Percentiles rank a stretch among this genome's conserved stretches.
These are phyloP conservation scores for Phyllotreta cruciferae DNA, from an alignment of 2,888 invertebrate genomes.

Conservation along the genomic window DNA sequence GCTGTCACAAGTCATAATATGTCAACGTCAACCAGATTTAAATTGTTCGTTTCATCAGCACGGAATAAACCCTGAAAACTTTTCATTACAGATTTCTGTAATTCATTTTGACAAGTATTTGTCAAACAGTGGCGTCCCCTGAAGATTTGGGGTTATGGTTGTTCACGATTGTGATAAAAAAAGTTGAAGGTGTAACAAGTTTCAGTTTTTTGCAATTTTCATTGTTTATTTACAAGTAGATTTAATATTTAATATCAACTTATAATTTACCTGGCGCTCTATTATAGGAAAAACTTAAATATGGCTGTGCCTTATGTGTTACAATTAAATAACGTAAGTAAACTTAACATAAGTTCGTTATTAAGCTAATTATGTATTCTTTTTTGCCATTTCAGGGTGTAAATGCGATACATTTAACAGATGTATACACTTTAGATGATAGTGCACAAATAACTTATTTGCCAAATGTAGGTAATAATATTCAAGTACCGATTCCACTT, in stretches of 20 bases:
- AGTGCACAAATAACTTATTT: conserved; percentile 22
- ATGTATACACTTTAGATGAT: conserved; percentile 8
- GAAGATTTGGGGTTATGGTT: no score
- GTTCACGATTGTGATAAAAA: no score
- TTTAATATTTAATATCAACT: background rate
- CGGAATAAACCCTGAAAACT: no score
- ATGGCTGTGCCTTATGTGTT: conserved; percentile 36
- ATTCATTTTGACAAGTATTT: no score
- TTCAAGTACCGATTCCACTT: conserved; percentile 17
- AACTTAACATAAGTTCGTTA: background rate
- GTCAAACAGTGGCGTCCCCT: no score
- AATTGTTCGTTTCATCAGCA: background rate
- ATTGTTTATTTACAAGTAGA: background rate
- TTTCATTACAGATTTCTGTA: no score
- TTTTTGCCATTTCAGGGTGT: conserved; percentile 30
- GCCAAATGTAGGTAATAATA: conserved; percentile 13
- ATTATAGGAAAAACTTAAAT: conserved; percentile 8
- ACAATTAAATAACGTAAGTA: conserved; percentile 36
- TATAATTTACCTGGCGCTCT: no score
- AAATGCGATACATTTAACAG: conserved; percentile 35
- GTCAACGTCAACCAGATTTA: background rate
- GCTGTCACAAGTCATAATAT: no score
- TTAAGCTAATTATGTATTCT: conserved; percentile 5
- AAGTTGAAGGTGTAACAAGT: no score
- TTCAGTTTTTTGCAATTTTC: no score